Conservation (phyloP, 2,113 vertebrate genomes). For the Circaetus gallicus region DNA sequence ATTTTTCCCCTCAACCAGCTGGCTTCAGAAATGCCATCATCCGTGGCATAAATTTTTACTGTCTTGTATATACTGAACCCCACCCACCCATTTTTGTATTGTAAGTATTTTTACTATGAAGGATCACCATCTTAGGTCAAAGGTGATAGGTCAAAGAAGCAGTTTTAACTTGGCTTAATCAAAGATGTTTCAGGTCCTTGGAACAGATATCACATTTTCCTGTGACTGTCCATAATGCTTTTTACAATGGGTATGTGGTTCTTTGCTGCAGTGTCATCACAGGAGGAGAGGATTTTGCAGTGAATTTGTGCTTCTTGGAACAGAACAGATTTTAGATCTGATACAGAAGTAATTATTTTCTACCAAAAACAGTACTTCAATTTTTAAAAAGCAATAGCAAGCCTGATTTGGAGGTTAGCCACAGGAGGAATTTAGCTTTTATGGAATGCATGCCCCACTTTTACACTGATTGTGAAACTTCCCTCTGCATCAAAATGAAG, state of each 20-base stretch:
- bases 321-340: background rate
- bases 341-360: background rate
- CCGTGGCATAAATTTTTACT: background rate
- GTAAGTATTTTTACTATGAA: background rate
- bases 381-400: background rate
- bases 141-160: background rate
- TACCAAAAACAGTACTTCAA: background rate
- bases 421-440: background rate
- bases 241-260: background rate
- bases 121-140: background rate
- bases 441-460: background rate
- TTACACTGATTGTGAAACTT: background rate
- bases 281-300: background rate
- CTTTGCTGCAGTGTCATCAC: background rate
- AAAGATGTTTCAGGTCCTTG: background rate
- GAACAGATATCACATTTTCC: background rate
- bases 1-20: background rate
- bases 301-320: background rate
- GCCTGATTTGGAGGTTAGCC: background rate
- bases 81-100: rapidly evolving
- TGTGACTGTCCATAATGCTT: background rate
- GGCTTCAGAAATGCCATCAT: background rate
- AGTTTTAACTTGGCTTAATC: background rate
- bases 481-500: background rate
- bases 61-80: background rate